phyloP scores from a whole-genome alignment of 2,888 invertebrate genomes.

The Exocentrus adspersus region DNA sequence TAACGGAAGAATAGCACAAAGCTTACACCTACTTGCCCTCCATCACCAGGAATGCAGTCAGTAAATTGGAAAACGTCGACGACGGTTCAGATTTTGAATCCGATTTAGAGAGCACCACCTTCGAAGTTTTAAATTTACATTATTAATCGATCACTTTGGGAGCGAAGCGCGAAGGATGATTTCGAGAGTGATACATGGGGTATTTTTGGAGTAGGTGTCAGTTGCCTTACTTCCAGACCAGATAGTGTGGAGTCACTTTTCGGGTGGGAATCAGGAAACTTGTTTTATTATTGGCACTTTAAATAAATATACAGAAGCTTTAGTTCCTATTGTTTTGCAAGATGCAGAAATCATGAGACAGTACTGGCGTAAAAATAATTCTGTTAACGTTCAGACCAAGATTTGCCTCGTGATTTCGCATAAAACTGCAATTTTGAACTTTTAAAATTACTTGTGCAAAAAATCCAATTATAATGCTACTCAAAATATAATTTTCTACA shows the following conservation, averaged over 20 bases:
- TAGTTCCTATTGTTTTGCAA: not conserved
- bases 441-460: no score
- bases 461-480: no score
- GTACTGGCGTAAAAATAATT: no score
- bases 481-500: no score
- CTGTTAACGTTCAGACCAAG: no score
- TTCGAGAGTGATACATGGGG: no score
- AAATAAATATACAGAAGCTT: not conserved
- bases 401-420: no score
- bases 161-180: no score
- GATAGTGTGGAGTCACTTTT: constrained; percentile 4
- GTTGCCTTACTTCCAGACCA: constrained; percentile 13
- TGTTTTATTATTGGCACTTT: constrained; percentile 1
- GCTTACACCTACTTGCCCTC: constrained; percentile 46
- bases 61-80: constrained; percentile 38
- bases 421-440: no score
- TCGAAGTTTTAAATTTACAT: constrained; percentile 57
- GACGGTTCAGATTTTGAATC: constrained; percentile 55
- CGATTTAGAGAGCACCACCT: constrained; percentile 57
- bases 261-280: not conserved
- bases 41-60: constrained; percentile 1
- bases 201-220: not conserved
- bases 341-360: not conserved
- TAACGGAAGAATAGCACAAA: constrained; percentile 78
- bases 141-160: constrained; percentile 42